Conservation (phyloP, 2,113 vertebrate species). For the Aldabrachelys gigantea region DNA sequence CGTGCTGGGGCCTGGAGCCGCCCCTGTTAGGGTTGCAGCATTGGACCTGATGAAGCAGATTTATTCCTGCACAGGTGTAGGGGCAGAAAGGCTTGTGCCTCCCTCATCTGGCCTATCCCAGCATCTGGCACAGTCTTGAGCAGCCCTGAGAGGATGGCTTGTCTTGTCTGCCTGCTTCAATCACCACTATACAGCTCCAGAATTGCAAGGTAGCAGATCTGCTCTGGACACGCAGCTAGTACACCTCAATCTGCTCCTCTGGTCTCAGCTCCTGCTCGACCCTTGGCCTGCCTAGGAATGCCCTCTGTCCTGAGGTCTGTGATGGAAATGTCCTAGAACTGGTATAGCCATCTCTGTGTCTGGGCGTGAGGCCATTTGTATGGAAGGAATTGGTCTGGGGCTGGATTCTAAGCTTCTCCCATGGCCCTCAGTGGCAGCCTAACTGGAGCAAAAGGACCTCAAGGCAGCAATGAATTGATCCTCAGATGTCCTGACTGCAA, state of each 20-base stretch:
- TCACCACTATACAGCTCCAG: background rate
- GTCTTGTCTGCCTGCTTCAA: background rate
- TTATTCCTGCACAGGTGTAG: background rate
- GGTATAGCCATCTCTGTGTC: background rate
- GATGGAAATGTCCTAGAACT: background rate
- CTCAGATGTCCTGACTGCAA: too few species aligned
- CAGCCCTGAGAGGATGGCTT: background rate
- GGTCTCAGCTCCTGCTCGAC: too few species aligned
- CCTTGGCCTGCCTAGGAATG: background rate
- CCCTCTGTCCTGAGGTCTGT: background rate
- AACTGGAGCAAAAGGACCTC: too few species aligned
- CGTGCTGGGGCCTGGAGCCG: too few species aligned
- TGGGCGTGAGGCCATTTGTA: too few species aligned
- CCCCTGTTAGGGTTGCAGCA: background rate
- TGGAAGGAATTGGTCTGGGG: too few species aligned
- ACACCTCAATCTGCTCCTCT: too few species aligned
- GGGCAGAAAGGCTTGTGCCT: background rate
- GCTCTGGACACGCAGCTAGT: background rate
- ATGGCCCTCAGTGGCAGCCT: too few species aligned
- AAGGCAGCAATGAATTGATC: too few species aligned
- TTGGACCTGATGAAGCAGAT: fast-evolving
- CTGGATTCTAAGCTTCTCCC: too few species aligned
- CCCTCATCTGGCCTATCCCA: background rate
- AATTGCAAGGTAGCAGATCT: background rate
- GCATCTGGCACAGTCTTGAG: background rate